These are phyloP conservation scores for Porites rus DNA, from an alignment of 92 coral and sea anemone genomes.

Conservation along the genomic window DNA sequence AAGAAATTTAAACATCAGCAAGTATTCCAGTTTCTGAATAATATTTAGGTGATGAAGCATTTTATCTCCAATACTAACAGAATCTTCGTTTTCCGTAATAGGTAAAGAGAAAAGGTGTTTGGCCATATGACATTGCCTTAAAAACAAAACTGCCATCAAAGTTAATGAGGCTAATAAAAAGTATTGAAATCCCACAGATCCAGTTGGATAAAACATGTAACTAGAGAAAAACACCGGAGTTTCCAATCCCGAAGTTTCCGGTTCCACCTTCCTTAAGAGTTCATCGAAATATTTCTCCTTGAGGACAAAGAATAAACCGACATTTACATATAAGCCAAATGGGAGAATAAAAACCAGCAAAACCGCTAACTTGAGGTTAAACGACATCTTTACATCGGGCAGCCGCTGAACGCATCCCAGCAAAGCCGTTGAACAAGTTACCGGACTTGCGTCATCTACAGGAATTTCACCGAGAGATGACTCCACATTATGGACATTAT, in stretches of 20 bases:
- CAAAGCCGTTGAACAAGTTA: not conserved
- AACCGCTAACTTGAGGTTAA: slow-evolving; percentile 2
- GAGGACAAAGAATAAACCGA: not conserved
- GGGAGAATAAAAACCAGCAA: not conserved
- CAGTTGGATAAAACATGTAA: too few relatives aligned
- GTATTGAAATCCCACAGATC: not conserved
- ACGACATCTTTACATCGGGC: slow-evolving; percentile 1
- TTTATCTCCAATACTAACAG: not conserved
- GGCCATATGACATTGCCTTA: not conserved
- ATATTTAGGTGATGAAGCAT: not conserved
- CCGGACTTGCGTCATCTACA: slow-evolving; percentile 18
- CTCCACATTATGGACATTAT: too few relatives aligned
- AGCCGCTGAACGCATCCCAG: not conserved
- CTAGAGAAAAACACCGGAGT: too few relatives aligned
- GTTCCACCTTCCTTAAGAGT: not conserved
- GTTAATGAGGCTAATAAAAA: not conserved
- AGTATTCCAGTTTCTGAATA: not conserved
- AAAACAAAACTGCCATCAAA: not conserved
- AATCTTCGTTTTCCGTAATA: not conserved
- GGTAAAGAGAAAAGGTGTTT: too few relatives aligned
- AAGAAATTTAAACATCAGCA: too few relatives aligned
- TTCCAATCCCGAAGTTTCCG: too few relatives aligned
- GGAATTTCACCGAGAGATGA: too few relatives aligned
- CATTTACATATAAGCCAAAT: not conserved
- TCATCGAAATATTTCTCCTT: not conserved